phyloP scores from a whole-genome alignment of 2,888 invertebrate species.

The Cerastis leucographa region DNA sequence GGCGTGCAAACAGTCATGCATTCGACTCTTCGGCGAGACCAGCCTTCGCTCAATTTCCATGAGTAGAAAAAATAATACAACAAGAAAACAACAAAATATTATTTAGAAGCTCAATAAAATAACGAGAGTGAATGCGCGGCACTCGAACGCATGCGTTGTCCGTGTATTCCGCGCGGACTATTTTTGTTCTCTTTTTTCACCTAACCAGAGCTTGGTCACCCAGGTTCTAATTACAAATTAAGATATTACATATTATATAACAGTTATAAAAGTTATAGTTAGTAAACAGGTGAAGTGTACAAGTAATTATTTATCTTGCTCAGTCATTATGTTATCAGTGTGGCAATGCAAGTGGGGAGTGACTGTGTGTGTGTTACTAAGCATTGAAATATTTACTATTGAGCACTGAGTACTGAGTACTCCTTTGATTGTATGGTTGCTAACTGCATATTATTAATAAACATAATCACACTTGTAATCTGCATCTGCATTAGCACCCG shows the following conservation, averaged over 20 bases:
- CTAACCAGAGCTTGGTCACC: not conserved
- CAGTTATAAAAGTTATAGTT: slow-evolving; percentile 26
- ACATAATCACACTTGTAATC: not conserved
- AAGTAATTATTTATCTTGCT: slow-evolving; percentile 65
- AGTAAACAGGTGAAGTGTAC: slow-evolving; percentile 51
- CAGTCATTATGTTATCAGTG: slow-evolving; percentile 59
- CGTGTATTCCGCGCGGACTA: too few relatives aligned
- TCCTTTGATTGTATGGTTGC: slow-evolving; percentile 19
- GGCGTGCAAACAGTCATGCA: too few relatives aligned
- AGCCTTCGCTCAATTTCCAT: too few relatives aligned
- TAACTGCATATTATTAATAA: not conserved
- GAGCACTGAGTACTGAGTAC: slow-evolving; percentile 6
- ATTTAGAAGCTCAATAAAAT: too few relatives aligned
- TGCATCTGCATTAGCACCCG: too few relatives aligned
- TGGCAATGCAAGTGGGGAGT: slow-evolving; percentile 50
- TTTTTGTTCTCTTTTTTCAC: not conserved
- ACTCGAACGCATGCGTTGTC: too few relatives aligned
- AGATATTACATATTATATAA: not conserved
- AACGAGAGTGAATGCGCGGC: too few relatives aligned
- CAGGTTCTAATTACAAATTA: not conserved
- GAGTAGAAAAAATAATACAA: too few relatives aligned
- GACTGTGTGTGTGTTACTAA: slow-evolving; percentile 50
- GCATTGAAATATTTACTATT: slow-evolving; percentile 51
- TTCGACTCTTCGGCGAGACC: too few relatives aligned
- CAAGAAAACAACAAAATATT: too few relatives aligned